Base-by-base conservation (phyloP, 2,888 invertebrate species). In the Cotesia congregata region DNA sequence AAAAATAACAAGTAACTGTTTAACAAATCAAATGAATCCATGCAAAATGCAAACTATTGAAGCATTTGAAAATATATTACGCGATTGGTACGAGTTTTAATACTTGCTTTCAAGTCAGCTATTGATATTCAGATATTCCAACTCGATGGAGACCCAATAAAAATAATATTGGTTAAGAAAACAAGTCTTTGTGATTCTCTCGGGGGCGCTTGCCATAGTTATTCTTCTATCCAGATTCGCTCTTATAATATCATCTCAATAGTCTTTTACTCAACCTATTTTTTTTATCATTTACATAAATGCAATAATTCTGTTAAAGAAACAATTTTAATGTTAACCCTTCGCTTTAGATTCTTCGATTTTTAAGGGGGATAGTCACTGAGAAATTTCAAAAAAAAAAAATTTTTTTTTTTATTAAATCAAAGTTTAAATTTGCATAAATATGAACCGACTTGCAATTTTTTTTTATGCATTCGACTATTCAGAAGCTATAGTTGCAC, bases 111-210 rank as follows among this genome's bases (percentile, higher is more conserved):
- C 67, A 67, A 62, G 79, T 61, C 50, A 59, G 79, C 81, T 76
- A 83, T 85, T 84, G 85, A 82, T 87, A 87, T 88, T 87, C 86
- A 87, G 85, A 87, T 88, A 87, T 88, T 86, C 86, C 73, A 85
- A 85, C 82, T 83, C 82, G 79, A 80, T 78, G 68, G 50, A 71
- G 84, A 81, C 83, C 83, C 80, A 85, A 85, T 85, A 85, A 88
- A 88, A 88, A 88, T 76, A 76, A 76, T 88, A 88, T 88, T 88
- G 86, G 80, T 81, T 84, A 83, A 87, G 87, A 88, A 85, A 88
- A 87, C 87, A 88, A 82, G 77, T 79, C 77, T 75, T 77, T 78
- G 30, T 67, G 17, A 78, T 67, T 79, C 67, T 69, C 68, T 67
- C 50, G 50, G 67, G 76, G 77, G 80, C 78, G 72, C 70, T 81